Percentiles rank a stretch among this genome's conserved stretches.
phyloP scores from a whole-genome alignment of 2,113 vertebrate genomes.

The Aphyosemion australe region DNA sequence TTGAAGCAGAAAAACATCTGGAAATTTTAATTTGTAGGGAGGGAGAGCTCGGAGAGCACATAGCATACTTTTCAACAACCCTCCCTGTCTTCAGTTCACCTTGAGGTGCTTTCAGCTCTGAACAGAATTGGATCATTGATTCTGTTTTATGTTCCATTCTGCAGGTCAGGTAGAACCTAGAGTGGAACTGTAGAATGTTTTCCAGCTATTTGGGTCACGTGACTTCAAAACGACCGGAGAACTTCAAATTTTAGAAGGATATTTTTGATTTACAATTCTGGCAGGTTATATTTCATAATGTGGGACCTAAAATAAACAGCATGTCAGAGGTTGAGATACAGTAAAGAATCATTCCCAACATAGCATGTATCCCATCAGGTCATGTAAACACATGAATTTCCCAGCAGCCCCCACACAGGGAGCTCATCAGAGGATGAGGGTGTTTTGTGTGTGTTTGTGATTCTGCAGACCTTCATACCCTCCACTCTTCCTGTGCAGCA shows the following conservation, averaged over 20 bases:
- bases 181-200: slow-evolving; percentile 43
- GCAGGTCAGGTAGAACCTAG: slow-evolving; percentile 42
- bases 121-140: slow-evolving; percentile 40
- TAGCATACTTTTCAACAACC: slow-evolving; percentile 8
- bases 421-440: too few relatives aligned
- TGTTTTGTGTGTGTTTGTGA: slow-evolving; percentile 6
- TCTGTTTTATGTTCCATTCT: slow-evolving; percentile 45
- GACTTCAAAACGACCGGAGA: neutral
- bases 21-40: too few relatives aligned
- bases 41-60: neutral
- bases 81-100: slow-evolving; percentile 36
- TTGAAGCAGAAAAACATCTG: too few relatives aligned
- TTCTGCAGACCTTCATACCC: slow-evolving; percentile 38
- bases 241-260: neutral
- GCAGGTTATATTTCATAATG: too few relatives aligned
- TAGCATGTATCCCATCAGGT: too few relatives aligned
- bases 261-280: too few relatives aligned
- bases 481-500: slow-evolving; percentile 40
- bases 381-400: too few relatives aligned
- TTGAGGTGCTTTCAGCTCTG: slow-evolving; percentile 31
- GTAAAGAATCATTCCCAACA: too few relatives aligned
- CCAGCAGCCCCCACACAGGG: too few relatives aligned
- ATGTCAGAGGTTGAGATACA: too few relatives aligned
- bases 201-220: slow-evolving; percentile 11
- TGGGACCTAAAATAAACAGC: too few relatives aligned